Conservation (phyloP, 2,113 vertebrate genomes). For the Odocoileus hemionus region DNA sequence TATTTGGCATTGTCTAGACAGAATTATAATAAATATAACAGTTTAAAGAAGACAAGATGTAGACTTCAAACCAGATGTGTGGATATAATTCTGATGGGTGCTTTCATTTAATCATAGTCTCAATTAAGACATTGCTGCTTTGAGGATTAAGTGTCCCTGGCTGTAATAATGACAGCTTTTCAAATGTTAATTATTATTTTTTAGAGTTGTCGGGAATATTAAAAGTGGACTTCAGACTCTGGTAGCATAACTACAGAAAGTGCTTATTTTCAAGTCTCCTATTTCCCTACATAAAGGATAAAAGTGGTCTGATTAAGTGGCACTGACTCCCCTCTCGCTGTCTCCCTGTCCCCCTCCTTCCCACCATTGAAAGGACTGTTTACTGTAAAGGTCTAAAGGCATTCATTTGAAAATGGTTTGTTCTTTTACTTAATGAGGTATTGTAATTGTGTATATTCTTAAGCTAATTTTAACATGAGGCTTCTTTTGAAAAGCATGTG, state of each 20-base stretch:
- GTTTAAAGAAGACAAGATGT: constrained; percentile 74
- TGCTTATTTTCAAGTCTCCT: constrained; percentile 48
- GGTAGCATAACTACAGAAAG: constrained; percentile 14
- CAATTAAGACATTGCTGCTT: constrained; percentile 79
- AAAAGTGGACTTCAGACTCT: constrained; percentile 53
- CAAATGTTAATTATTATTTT: constrained; percentile 65
- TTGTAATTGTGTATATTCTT: constrained; percentile 58
- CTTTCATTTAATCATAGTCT: constrained; percentile 76
- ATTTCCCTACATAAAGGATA: constrained; percentile 18
- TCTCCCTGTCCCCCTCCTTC: background rate
- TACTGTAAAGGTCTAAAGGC: constrained; percentile 48
- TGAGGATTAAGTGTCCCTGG: constrained; percentile 85
- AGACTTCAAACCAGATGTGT: constrained; percentile 76
- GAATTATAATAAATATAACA: constrained; percentile 72
- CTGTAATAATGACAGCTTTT: constrained; percentile 84
- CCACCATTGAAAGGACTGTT: constrained; percentile 14
- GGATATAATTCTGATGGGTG: constrained; percentile 73
- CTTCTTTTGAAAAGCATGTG: constrained; percentile 53
- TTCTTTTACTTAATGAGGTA: constrained; percentile 53
- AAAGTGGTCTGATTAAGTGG: constrained; percentile 3
- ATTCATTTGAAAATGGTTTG: constrained; percentile 49
- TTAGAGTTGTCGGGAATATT: constrained; percentile 57
- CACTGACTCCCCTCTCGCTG: background rate
- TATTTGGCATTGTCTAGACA: constrained; percentile 75
- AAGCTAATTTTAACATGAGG: constrained; percentile 49